Evolutionary conservation across 2,888 invertebrate species (phyloP).

Genomic region (Hypolimnas misippus): DNA sequence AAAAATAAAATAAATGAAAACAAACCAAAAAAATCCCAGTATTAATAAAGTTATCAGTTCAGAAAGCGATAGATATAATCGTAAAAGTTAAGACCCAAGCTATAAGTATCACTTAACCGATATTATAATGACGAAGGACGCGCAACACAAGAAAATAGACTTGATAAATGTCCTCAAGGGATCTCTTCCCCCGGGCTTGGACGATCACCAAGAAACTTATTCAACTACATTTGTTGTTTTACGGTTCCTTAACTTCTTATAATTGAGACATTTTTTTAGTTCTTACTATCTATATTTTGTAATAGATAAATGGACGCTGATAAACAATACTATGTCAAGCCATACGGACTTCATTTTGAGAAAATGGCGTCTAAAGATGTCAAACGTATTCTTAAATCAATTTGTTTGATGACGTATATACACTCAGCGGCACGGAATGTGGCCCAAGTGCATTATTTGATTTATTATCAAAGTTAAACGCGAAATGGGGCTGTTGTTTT

Average conservation of each 20-base stretch:
- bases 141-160: background rate
- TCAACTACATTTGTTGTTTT: conserved; percentile 11
- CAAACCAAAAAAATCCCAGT: too few relatives aligned
- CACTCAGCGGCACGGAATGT: too few relatives aligned
- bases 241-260: conserved; percentile 9
- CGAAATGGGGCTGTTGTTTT: too few relatives aligned
- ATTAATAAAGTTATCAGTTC: conserved; percentile 12
- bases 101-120: conserved; percentile 10
- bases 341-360: too few relatives aligned
- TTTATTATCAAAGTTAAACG: too few relatives aligned
- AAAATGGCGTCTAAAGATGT: too few relatives aligned
- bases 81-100: background rate
- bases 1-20: too few relatives aligned
- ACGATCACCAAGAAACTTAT: conserved; percentile 11
- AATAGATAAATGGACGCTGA: too few relatives aligned
- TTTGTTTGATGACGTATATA: too few relatives aligned
- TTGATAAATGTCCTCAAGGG: conserved; percentile 6
- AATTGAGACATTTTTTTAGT: conserved; percentile 2
- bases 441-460: too few relatives aligned
- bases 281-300: background rate
- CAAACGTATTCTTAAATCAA: too few relatives aligned
- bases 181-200: background rate
- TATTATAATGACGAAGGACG: conserved; percentile 12
- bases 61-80: background rate
- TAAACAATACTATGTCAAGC: too few relatives aligned